Conservation (phyloP, 2,888 invertebrate species). For the Drosophila helvetica region DNA sequence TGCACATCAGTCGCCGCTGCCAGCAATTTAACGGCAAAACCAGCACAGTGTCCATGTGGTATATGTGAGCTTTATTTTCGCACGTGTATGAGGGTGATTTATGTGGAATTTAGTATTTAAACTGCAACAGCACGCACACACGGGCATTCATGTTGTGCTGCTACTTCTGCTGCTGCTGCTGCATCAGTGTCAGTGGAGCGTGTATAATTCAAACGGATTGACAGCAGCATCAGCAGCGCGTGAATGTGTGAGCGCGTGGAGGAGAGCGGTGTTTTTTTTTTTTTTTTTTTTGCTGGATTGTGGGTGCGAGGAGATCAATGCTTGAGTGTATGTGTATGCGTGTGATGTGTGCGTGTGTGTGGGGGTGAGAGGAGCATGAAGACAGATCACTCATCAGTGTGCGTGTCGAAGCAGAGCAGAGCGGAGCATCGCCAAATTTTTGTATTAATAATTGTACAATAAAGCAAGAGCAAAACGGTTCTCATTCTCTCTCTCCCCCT, state of each 20-base stretch:
- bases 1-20: conserved; percentile 1
- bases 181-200: neutral
- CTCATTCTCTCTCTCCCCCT: conserved; percentile 13
- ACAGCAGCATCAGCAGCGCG: neutral
- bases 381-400: conserved; percentile 24
- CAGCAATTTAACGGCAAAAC: conserved; percentile 1
- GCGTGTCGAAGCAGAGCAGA: conserved; percentile 16
- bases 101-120: neutral
- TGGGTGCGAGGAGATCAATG: too few species aligned
- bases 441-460: conserved; percentile 43
- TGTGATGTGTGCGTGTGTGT: conserved; percentile 11
- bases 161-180: neutral
- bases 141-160: neutral
- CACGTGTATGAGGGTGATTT: neutral
- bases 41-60: neutral
- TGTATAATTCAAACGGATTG: neutral
- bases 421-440: conserved; percentile 31
- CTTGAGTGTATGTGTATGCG: neutral
- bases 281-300: too few species aligned
- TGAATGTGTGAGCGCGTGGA: neutral
- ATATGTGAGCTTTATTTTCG: neutral
- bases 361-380: conserved; percentile 3
- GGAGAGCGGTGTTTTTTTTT: neutral
- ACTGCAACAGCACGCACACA: neutral
- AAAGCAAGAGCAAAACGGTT: conserved; percentile 13